Conservation (phyloP, 2,797 vertebrate species). For the Cirrhinus molitorella region DNA sequence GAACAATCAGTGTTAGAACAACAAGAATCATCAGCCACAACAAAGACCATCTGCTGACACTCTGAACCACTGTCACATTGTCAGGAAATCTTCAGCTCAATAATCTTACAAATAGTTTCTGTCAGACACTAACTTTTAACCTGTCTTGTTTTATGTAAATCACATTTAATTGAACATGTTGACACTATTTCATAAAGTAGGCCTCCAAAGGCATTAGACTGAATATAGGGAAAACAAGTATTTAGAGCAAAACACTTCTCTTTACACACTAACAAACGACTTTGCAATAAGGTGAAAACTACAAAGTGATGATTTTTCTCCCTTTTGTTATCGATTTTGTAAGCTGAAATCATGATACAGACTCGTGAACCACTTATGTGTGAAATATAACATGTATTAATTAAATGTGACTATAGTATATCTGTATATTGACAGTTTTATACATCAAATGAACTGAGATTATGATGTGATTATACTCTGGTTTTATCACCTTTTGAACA, state of each 20-base stretch:
- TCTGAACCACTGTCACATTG: neutral
- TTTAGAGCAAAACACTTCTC: neutral
- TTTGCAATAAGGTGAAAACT: neutral
- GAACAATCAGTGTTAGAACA: slow-evolving; percentile 25
- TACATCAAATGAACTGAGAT: neutral
- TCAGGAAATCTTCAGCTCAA: neutral
- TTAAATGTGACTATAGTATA: slow-evolving; percentile 1
- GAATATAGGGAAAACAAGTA: neutral
- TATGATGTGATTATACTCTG: neutral
- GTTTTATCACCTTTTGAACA: neutral
- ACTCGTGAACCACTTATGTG: slow-evolving; percentile 5
- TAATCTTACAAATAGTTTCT: neutral
- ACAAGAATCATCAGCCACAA: slow-evolving; percentile 3
- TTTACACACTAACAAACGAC: neutral
- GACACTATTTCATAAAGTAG: neutral
- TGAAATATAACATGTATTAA: slow-evolving; percentile 13
- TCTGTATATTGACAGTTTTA: neutral
- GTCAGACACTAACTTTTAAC: neutral
- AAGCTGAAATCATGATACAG: neutral
- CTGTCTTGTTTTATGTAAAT: slow-evolving; percentile 3
- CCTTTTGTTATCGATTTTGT: neutral
- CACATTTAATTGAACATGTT: neutral
- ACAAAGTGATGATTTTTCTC: neutral
- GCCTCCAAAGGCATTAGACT: neutral
- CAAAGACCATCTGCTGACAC: neutral